Base-by-base conservation (phyloP, 2,797 vertebrate genomes). In the Acanthis flammea region DNA sequence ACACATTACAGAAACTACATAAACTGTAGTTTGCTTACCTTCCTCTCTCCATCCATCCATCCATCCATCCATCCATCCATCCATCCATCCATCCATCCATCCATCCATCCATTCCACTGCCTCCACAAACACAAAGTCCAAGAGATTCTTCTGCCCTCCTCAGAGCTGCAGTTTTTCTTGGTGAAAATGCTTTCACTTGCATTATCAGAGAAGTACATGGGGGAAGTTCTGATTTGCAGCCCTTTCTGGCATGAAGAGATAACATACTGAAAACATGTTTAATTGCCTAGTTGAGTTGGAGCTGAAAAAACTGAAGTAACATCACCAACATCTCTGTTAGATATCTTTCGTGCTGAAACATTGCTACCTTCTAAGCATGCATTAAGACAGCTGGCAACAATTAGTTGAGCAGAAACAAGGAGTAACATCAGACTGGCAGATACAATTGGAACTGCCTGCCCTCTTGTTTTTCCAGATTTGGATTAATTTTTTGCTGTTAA, bases 31-130 rank as follows among this genome's bases (percentile, higher is more conserved):
- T 67, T 50, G 7, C 21, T 23, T 25, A 2, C 17, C 15, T 39
- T 12, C 27, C 23, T 16, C 4, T 27, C 14, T 37, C 9, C 39
- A 39, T 11, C 27, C 23, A 27, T 19, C 14, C 0, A 1, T 25
- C 37, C 37, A 39, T 39, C 37, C 37, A 39, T 39, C 37, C 37
- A 39, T 39, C 37, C 37, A 39, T 39, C 37, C 37, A 39, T 39
- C 37, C 37, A 39, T 39, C 37, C 37, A 39, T 39, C 37, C 37
- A 39, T 39, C 37, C 37, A 39, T 39, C 12, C 37, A 37, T 37
- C 39, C 39, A 27, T 19, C 14, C 0, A 1, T 22, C 23, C 15
- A 21, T 60, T 44, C 44, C 23, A 4, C 25, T 66, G 22, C 53
- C 12, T 72, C 24, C 17, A n/a, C 14, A 48, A 65, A 54, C 15